Evolutionary conservation across 2,797 vertebrate genomes (phyloP), one percentile per base, ranked within the genome.

Genomic region (Cynopterus sphinx): DNA sequence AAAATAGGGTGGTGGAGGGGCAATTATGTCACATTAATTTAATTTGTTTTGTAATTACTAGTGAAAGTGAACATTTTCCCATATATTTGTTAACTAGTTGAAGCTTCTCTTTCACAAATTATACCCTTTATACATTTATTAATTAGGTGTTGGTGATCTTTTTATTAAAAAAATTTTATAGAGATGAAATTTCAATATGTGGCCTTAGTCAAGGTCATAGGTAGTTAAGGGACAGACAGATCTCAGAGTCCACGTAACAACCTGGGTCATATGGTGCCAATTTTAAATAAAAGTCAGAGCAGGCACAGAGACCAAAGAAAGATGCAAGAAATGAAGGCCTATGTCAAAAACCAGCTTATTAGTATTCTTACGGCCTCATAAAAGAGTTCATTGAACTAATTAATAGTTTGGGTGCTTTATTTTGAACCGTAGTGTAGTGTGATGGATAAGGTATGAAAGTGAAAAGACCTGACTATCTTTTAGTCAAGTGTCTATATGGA

Each of bases 31-130:
- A 65, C 21, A 51, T 2, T 43, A 41, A 91, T 91, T 92, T 75
- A 49, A 79, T 65, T 77, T 88, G 86, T 82, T 94, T 88, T 63
- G 11, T 75, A 90, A 87, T 90, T 94, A 73, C 43, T 86, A 68
- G 22, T 26, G 39, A 90, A 77, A 63, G 19, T 77, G 74, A 83
- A 78, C 16, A 94, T 77, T 91, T 77, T 19, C 2, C 11, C 57
- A 61, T 31, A 39, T 92, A 88, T 84, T 82, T 77, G 17, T 63
- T 86, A 82, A 63, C 39, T 70, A 91, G 79, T n/a, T 88, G 6
- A 78, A 39, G 21, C 15, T 68, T 90, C 59, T 88, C 6, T 63
- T 89, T 94, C 17, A 59, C 19, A 86, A 46, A 79, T 75, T 89
- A 43, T 57, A 22, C 9, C 71, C 17, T 77, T 89, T 41, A 6